Conservation (phyloP, 2,113 vertebrate genomes). For the Protobothrops mucrosquamatus region DNA sequence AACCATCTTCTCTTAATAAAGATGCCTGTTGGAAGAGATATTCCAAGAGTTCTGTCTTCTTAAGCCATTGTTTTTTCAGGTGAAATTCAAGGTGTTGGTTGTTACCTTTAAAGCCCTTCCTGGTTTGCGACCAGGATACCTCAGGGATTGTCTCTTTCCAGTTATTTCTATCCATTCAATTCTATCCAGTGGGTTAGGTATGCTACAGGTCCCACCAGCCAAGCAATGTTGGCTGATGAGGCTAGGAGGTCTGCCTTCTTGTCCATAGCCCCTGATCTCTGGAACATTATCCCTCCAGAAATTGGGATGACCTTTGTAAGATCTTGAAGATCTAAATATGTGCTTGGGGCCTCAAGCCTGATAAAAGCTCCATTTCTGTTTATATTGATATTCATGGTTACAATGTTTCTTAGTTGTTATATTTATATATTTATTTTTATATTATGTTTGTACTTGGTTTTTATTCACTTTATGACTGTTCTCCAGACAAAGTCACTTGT, state of each 20-base stretch:
- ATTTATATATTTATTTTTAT: neutral
- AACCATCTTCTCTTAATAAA: no score
- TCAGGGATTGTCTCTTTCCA: neutral
- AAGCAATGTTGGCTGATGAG: neutral
- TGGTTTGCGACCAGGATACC: neutral
- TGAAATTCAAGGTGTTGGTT: neutral
- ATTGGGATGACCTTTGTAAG: neutral
- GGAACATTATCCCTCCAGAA: neutral
- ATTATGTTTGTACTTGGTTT: neutral
- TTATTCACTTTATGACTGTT: neutral
- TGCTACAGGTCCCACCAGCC: neutral
- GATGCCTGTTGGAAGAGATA: no score
- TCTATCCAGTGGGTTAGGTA: neutral
- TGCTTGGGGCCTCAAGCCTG: neutral
- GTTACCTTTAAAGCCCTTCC: neutral
- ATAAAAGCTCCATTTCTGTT: neutral
- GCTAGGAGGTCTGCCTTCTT: neutral
- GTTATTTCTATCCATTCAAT: neutral
- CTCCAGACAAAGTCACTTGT: neutral
- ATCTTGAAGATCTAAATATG: neutral
- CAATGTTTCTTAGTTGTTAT: neutral
- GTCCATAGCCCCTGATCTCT: neutral
- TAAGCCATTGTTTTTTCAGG: neutral
- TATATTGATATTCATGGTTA: neutral
- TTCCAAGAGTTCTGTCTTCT: no score